Evolutionary conservation across 2,888 invertebrate genomes (phyloP).

Genomic region (Hydraecia micacea): DNA sequence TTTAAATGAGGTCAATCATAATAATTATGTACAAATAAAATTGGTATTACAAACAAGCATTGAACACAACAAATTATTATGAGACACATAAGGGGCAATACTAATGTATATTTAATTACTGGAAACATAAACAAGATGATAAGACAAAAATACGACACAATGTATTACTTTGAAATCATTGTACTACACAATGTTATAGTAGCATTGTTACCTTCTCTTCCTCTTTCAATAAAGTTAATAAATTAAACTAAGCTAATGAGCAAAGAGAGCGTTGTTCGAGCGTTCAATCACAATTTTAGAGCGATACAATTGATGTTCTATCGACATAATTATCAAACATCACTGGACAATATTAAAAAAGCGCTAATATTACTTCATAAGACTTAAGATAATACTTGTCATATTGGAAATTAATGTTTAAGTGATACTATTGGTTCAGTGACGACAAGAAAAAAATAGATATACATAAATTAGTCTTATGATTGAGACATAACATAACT

Average conservation of each 20-base stretch:
- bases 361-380: not conserved
- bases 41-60: conserved; percentile 16
- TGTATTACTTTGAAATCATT: conserved; percentile 5
- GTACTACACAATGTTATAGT: not conserved
- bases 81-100: not conserved
- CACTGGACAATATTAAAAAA: not conserved
- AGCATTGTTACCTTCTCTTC: conserved; percentile 1
- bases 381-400: not conserved
- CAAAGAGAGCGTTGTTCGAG: not conserved
- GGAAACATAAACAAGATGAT: not conserved
- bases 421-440: conserved; percentile 6
- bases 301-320: not conserved
- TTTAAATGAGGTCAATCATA: not conserved
- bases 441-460: not conserved
- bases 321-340: not conserved
- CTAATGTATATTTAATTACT: conserved; percentile 16
- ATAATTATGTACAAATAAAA: not conserved
- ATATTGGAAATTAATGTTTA: not conserved
- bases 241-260: conserved; percentile 4
- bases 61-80: conserved; percentile 10
- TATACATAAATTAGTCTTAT: conserved; percentile 13
- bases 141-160: conserved; percentile 9
- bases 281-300: conserved; percentile 5
- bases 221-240: not conserved
- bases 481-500: not conserved